phyloP scores from a whole-genome alignment of 2,888 invertebrate species.

The Synanthedon tipuliformis region DNA sequence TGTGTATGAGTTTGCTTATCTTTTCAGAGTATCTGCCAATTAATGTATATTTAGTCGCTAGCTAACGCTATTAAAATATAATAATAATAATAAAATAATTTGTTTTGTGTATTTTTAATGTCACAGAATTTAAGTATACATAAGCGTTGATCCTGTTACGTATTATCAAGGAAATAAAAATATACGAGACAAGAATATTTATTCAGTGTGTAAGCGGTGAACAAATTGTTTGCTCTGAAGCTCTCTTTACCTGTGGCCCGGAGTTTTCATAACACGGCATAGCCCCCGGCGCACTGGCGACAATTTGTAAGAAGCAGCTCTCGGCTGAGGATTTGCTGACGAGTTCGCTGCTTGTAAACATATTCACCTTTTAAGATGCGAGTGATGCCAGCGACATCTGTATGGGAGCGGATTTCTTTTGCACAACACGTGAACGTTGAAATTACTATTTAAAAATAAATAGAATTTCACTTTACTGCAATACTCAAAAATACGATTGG shows the following conservation, averaged over 20 bases:
- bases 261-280: slow-evolving; percentile 56
- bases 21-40: too few relatives aligned
- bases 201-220: slow-evolving; percentile 52
- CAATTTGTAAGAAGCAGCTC: slow-evolving; percentile 49
- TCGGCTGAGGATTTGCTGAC: slow-evolving; percentile 50
- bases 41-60: too few relatives aligned
- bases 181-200: slow-evolving; percentile 49
- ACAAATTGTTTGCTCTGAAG: slow-evolving; percentile 59
- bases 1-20: too few relatives aligned
- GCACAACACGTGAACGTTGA: too few relatives aligned
- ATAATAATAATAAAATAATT: too few relatives aligned
- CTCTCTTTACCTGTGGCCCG: slow-evolving; percentile 48
- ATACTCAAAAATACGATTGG: too few relatives aligned
- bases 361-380: slow-evolving; percentile 30
- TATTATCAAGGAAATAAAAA: slow-evolving; percentile 11
- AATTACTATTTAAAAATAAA: too few relatives aligned
- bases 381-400: slow-evolving; percentile 11
- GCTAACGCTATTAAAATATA: too few relatives aligned
- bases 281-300: slow-evolving; percentile 39
- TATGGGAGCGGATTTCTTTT: slow-evolving; percentile 1
- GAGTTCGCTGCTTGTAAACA: slow-evolving; percentile 41
- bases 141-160: too few relatives aligned
- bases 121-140: too few relatives aligned
- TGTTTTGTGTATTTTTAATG: too few relatives aligned
- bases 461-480: too few relatives aligned